phyloP scores from a whole-genome alignment of 2,797 vertebrate species.

The Halcyon smyrnensis region DNA sequence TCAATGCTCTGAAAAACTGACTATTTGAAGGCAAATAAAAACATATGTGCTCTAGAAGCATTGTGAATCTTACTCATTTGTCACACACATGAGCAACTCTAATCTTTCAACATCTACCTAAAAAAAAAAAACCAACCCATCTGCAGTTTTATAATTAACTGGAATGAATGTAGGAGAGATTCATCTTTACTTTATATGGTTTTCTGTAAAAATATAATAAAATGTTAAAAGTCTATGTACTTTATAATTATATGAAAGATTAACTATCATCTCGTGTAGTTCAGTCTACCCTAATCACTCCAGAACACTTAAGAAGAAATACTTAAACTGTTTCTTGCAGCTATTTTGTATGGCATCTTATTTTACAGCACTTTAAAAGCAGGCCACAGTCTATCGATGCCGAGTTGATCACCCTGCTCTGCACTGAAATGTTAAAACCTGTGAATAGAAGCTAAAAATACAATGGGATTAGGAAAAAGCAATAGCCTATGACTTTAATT shows the following conservation, averaged over 20 bases:
- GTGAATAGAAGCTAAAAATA: neutral
- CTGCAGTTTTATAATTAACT: neutral
- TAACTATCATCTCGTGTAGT: conserved; percentile 42
- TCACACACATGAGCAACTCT: neutral
- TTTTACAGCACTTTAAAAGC: neutral
- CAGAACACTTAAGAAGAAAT: conserved; percentile 50
- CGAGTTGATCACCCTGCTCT: neutral
- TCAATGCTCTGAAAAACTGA: conserved; percentile 11
- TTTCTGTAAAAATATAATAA: neutral
- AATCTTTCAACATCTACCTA: neutral
- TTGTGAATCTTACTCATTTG: neutral
- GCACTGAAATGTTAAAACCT: neutral
- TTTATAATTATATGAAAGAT: conserved; percentile 65
- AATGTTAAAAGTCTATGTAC: conserved; percentile 20
- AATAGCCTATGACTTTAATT: neutral
- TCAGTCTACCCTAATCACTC: conserved; percentile 51
- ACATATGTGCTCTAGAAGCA: neutral
- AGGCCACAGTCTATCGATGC: neutral
- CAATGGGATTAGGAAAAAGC: neutral
- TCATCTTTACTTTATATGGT: neutral
- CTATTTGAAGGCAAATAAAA: conserved; percentile 36
- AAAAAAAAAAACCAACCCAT: neutral
- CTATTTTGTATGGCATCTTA: neutral
- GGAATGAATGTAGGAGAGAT: neutral
- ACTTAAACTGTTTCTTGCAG: neutral